Evolutionary conservation across 2,113 vertebrate genomes (phyloP), one percentile per base, ranked within the genome.

Genomic region (Labeo rohita): DNA sequence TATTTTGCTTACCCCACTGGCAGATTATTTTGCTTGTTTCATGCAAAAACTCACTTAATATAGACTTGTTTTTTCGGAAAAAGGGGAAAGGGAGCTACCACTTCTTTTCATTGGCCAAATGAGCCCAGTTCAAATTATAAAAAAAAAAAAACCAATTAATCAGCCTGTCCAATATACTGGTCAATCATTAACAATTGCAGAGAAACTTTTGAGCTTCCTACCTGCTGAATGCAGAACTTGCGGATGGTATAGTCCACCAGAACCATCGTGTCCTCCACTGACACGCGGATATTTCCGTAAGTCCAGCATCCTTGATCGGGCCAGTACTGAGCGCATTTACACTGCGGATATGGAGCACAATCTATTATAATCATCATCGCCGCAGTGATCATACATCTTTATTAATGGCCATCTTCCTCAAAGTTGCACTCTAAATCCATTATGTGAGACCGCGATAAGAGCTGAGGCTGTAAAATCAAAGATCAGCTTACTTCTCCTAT

Each of bases 271-370:
- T 99, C 98, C 86, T 99, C 98, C 78, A 99, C 98, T 0, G 98
- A 98, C 77, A 99, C 98, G 0, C 98, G 96, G 90, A 99, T 97
- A 92, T 99, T 99, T 82, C 98, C 98, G 0, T 99, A 99, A 0
- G 98, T 99, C 98, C 98, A 99, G 91, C 98, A 99, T 90, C 98
- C 98, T 94, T 99, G 98, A 94, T 99, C 98, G 3, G 98, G 98
- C 98, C 98, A 99, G 94, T 99, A 99, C 92, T 99, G 98, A 65
- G 98, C 98, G 92, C 98, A 99, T 88, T 99, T 99, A 91, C 97
- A 99, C 98, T 99, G 76, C 47, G 18, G 90, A 81, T 34, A 86
- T 49, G 18, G 49, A 74, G 85, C 28, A 83, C 76, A 84, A 54
- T 50, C 50, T 54, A 86, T 21, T n/a, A 80, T 43, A 63, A 81